A percentile compares a stretch with the other conserved stretches of the same genome.
Evolutionary conservation across 2,797 vertebrate genomes (phyloP).

Genomic region (Vultur gryphus): DNA sequence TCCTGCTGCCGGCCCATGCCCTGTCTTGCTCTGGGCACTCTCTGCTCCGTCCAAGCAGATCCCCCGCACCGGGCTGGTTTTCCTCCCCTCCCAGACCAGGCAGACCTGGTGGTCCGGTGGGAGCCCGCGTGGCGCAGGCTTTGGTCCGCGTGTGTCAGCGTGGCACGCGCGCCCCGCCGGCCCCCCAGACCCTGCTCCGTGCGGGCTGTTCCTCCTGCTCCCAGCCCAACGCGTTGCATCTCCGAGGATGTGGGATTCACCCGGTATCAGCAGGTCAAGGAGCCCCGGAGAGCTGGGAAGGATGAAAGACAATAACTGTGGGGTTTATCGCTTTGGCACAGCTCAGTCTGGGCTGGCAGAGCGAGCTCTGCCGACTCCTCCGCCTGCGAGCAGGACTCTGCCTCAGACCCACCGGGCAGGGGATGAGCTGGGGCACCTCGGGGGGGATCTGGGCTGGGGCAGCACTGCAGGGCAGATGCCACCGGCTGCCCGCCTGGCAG

Average conservation of each 20-base stretch:
- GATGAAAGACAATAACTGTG: background rate
- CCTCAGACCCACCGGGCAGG: background rate
- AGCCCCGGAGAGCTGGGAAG: background rate
- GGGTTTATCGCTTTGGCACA: background rate
- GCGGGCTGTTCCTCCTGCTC: background rate
- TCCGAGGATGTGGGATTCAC: background rate
- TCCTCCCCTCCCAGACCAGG: background rate
- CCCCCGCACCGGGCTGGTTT: rapidly evolving
- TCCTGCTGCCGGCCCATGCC: background rate
- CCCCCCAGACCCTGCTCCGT: background rate
- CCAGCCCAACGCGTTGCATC: background rate
- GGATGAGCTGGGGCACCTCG: background rate
- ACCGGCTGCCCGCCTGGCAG: background rate
- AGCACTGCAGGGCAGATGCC: background rate
- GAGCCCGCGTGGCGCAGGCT: rapidly evolving
- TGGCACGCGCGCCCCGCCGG: rapidly evolving
- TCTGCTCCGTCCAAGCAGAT: background rate
- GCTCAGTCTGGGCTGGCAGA: background rate
- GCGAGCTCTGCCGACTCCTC: background rate
- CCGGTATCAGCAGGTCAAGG: background rate
- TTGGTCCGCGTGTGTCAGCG: rapidly evolving
- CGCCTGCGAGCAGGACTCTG: background rate
- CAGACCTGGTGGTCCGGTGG: background rate
- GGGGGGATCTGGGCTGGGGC: background rate
- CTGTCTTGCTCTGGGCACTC: background rate